phyloP scores from a whole-genome alignment of 2,113 vertebrate genomes.

The Eleginops maclovinus region DNA sequence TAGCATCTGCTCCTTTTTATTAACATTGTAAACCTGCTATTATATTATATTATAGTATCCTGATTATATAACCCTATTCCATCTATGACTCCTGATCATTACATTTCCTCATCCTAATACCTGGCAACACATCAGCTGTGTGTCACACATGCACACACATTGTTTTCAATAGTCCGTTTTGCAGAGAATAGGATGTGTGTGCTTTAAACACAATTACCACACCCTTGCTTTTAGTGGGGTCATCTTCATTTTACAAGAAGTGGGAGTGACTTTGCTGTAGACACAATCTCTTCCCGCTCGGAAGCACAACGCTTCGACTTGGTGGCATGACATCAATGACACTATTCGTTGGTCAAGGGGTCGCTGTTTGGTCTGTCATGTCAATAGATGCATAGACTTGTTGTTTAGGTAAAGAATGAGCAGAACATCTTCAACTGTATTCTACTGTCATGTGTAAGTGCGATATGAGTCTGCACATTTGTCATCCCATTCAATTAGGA shows the following conservation, averaged over 20 bases:
- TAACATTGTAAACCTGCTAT: too few species aligned
- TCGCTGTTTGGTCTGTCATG: neutral
- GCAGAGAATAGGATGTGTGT: constrained; percentile 13
- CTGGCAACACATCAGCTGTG: constrained; percentile 45
- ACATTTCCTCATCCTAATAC: constrained; percentile 35
- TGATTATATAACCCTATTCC: too few species aligned
- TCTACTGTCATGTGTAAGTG: neutral
- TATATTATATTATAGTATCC: too few species aligned
- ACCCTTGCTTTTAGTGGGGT: neutral
- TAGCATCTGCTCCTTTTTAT: too few species aligned
- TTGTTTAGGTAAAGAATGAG: neutral
- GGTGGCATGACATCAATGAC: neutral
- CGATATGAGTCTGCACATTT: neutral
- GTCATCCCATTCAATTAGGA: neutral
- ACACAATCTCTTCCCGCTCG: neutral
- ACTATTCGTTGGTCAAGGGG: neutral
- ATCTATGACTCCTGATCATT: neutral
- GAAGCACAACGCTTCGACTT: neutral
- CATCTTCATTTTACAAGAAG: constrained; percentile 6
- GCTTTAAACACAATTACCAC: constrained; percentile 16
- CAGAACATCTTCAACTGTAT: neutral
- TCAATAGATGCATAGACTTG: neutral
- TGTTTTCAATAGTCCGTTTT: neutral
- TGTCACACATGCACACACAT: constrained; percentile 24
- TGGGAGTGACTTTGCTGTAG: constrained; percentile 3